These are phyloP conservation scores for Rhagologus leucostigma DNA, from an alignment of 2,113 vertebrate genomes.

Conservation along the genomic window DNA sequence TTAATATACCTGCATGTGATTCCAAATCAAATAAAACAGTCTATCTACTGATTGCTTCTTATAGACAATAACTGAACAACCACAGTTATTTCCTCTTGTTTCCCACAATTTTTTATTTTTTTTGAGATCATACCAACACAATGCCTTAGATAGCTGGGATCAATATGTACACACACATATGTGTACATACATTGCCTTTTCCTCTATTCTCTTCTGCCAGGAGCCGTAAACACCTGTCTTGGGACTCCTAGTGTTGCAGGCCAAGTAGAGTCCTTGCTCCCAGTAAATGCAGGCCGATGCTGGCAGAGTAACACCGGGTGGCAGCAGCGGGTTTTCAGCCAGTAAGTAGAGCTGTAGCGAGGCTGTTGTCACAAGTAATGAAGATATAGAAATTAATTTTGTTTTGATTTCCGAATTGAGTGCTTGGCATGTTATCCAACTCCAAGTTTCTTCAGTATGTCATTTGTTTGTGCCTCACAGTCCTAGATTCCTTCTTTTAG, in stretches of 20 bases:
- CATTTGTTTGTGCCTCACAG: neutral
- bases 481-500: neutral
- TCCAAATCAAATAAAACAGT: neutral
- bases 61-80: neutral
- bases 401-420: neutral
- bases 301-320: slow-evolving; percentile 65
- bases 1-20: neutral
- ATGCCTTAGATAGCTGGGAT: neutral
- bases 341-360: neutral
- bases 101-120: neutral
- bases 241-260: fast-evolving
- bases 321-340: slow-evolving; percentile 76
- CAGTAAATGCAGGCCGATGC: neutral
- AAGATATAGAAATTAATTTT: neutral
- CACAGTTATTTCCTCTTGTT: neutral
- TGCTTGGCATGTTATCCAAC: neutral
- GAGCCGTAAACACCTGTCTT: fast-evolving
- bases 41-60: neutral
- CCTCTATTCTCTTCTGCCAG: neutral
- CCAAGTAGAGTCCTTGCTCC: neutral
- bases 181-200: neutral
- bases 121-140: neutral
- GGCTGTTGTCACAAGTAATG: slow-evolving; percentile 25
- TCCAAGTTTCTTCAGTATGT: neutral
- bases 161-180: neutral